Conservation (phyloP, 2,113 vertebrate species). For the Empidonax alnorum region DNA sequence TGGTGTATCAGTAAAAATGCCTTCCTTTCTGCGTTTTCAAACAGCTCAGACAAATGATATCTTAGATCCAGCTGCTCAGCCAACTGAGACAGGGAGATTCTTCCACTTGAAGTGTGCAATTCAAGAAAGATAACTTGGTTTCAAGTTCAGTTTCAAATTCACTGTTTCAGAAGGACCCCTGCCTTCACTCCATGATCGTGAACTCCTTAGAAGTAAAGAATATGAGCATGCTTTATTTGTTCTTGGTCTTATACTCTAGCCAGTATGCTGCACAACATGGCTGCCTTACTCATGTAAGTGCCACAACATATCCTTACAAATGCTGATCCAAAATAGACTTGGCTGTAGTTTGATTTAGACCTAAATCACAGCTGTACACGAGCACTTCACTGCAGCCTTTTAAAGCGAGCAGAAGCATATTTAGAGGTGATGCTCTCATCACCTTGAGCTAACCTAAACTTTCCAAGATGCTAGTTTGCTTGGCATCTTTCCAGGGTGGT, state of each 20-base stretch:
- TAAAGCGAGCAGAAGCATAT: background rate
- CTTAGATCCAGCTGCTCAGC: background rate
- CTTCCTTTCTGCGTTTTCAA: background rate
- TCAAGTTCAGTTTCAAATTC: background rate
- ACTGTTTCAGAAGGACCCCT: background rate
- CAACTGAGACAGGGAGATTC: background rate
- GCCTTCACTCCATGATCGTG: background rate
- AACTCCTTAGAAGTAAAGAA: background rate
- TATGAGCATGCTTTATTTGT: background rate
- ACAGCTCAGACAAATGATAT: background rate
- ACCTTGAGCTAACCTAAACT: background rate
- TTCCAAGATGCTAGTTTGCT: background rate
- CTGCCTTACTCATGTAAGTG: background rate
- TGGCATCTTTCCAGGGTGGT: background rate
- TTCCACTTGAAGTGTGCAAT: background rate
- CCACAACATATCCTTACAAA: background rate
- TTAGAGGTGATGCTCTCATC: background rate
- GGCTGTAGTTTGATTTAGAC: background rate
- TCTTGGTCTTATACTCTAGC: background rate
- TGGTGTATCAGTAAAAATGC: background rate
- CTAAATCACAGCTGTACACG: background rate
- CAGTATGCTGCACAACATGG: accelerated
- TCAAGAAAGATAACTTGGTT: background rate
- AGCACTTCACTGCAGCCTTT: background rate
- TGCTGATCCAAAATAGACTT: conserved; percentile 1